Evolutionary conservation across 1,140 invertebrate species (phyloP).

Genomic region (Lasaia peninsularis): DNA sequence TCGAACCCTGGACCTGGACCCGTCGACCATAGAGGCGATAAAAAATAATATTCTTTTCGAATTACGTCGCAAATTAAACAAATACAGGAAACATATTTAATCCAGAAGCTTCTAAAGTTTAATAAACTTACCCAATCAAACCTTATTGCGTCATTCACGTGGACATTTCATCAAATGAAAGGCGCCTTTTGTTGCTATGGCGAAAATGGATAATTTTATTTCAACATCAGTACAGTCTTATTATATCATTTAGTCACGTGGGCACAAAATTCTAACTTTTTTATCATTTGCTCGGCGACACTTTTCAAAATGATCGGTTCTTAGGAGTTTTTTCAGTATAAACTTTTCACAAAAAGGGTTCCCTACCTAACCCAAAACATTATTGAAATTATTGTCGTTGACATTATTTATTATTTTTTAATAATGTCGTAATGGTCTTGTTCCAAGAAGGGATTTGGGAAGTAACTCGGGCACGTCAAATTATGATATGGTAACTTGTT

Average conservation of each 20-base stretch:
- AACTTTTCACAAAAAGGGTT: too few species aligned
- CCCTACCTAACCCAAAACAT: too few species aligned
- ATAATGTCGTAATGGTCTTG: too few species aligned
- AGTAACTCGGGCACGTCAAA: too few species aligned
- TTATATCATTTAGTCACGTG: not conserved
- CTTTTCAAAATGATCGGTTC: not conserved
- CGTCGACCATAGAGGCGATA: too few species aligned
- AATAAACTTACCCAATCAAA: conserved; percentile 39
- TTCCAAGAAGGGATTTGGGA: too few species aligned
- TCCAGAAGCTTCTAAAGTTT: conserved; percentile 26
- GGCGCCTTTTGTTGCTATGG: not conserved
- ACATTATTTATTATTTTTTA: too few species aligned
- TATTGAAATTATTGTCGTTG: too few species aligned
- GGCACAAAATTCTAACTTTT: not conserved
- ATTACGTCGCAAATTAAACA: not conserved
- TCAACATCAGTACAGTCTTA: not conserved
- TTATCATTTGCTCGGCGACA: not conserved
- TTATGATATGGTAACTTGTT: too few species aligned
- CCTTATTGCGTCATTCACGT: conserved; percentile 45
- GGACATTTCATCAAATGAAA: conserved; percentile 18
- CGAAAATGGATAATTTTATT: not conserved
- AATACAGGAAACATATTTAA: conserved; percentile 17
- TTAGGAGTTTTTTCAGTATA: too few species aligned
- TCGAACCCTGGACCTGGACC: too few species aligned
- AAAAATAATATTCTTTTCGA: not conserved